These are phyloP conservation scores for Dolomedes plantarius DNA, from an alignment of 2,888 invertebrate species.

Conservation along the genomic window DNA sequence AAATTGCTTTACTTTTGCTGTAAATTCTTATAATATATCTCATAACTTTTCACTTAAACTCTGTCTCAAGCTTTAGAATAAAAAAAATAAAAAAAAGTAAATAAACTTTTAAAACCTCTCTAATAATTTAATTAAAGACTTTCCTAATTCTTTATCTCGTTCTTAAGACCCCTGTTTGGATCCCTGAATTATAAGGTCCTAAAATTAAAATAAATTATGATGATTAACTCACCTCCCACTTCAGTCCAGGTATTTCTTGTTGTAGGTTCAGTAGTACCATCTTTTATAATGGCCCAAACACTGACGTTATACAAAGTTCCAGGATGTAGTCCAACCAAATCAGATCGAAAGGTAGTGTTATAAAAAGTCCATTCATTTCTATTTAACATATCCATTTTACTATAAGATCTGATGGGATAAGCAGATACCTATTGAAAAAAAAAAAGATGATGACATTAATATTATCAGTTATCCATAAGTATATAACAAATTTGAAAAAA, in stretches of 20 bases:
- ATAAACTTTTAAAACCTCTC: no score
- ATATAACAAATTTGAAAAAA: no score
- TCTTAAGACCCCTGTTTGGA: no score
- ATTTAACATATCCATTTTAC: conserved; percentile 34
- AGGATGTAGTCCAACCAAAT: conserved; percentile 60
- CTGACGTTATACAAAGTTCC: conserved; percentile 63
- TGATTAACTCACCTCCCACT: conserved; percentile 84
- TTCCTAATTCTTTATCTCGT: no score
- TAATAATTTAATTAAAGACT: no score
- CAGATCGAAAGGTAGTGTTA: conserved; percentile 53
- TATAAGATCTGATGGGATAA: conserved; percentile 52
- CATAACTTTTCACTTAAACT: no score
- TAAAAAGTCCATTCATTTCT: conserved; percentile 68
- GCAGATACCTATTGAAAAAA: conserved; percentile 65
- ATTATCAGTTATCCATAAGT: not conserved
- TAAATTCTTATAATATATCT: no score
- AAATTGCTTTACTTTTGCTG: no score
- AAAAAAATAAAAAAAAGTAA: no score
- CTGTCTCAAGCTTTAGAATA: no score
- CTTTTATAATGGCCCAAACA: conserved; percentile 58
- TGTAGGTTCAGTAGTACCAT: conserved; percentile 36
- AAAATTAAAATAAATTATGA: no score
- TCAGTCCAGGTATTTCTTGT: conserved; percentile 80
- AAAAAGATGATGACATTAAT: not conserved
- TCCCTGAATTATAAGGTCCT: no score